Percentiles rank a stretch among this genome's conserved stretches.
Conservation (phyloP, 2,113 vertebrate species). For the Ceuthmochares aereus region DNA sequence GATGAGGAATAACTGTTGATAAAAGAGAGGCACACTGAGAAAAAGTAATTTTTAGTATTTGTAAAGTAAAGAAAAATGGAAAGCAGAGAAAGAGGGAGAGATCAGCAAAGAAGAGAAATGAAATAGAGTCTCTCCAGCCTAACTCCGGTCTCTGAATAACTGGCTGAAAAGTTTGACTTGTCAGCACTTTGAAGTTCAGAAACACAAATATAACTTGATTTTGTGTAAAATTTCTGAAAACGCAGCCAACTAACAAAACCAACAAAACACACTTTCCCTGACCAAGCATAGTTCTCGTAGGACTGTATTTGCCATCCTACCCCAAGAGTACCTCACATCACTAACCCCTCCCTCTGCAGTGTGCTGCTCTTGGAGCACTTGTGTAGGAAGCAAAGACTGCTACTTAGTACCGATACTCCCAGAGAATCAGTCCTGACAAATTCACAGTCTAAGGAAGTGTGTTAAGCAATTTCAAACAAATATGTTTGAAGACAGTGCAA, state of each 20-base stretch:
- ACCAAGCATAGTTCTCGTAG: not conserved
- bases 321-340: not conserved
- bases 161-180: not conserved
- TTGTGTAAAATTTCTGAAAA: constrained; percentile 12
- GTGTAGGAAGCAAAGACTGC: not conserved
- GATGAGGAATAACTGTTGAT: not conserved
- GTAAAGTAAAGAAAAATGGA: not conserved
- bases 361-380: not conserved
- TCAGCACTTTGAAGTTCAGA: not conserved
- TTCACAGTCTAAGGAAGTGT: not conserved
- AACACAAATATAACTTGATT: not conserved
- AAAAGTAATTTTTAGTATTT: not conserved
- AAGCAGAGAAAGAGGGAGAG: not conserved
- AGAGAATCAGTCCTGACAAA: constrained; percentile 6
- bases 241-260: not conserved
- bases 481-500: constrained; percentile 31
- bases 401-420: not conserved
- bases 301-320: not conserved
- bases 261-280: not conserved
- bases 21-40: not conserved
- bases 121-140: not conserved
- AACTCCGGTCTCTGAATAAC: not conserved
- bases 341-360: not conserved
- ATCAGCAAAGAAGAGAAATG: not conserved
- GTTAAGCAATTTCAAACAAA: constrained; percentile 61